Percentiles rank a stretch among this genome's conserved stretches.
These are phyloP conservation scores for Nemotelus pantherinus DNA, from an alignment of 2,888 invertebrate genomes.

Conservation along the genomic window DNA sequence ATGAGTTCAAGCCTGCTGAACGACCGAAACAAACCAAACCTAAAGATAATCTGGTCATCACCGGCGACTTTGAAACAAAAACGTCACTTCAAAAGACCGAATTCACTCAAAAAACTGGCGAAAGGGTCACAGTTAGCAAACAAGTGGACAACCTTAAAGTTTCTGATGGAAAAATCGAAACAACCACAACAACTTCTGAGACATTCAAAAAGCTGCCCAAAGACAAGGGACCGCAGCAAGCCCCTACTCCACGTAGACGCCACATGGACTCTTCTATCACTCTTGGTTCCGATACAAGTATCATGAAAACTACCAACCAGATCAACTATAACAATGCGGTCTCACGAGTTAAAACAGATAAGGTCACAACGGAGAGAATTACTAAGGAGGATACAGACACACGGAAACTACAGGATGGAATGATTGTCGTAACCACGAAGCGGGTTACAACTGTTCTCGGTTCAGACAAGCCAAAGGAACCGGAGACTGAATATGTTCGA, in stretches of 20 bases:
- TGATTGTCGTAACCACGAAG: slow-evolving; percentile 67
- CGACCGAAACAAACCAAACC: slow-evolving; percentile 65
- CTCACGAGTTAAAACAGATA: slow-evolving; percentile 61
- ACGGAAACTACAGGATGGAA: slow-evolving; percentile 67
- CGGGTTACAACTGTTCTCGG: slow-evolving; percentile 65
- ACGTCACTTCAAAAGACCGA: slow-evolving; percentile 60
- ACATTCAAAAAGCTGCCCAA: slow-evolving; percentile 67
- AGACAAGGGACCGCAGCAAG: slow-evolving; percentile 57
- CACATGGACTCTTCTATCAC: slow-evolving; percentile 76
- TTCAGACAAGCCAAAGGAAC: slow-evolving; percentile 59
- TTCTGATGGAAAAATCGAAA: slow-evolving; percentile 67
- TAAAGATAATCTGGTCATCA: slow-evolving; percentile 68
- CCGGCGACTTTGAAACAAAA: slow-evolving; percentile 56
- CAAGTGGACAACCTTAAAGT: slow-evolving; percentile 64
- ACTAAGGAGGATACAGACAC: slow-evolving; percentile 60
- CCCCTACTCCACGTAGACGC: slow-evolving; percentile 66
- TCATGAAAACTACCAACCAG: slow-evolving; percentile 70
- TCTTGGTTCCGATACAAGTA: slow-evolving; percentile 69
- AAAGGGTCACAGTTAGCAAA: slow-evolving; percentile 55
- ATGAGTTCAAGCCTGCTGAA: slow-evolving; percentile 63
- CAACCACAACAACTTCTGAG: slow-evolving; percentile 68
- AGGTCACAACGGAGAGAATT: slow-evolving; percentile 58
- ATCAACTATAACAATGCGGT: slow-evolving; percentile 68
- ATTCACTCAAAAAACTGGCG: slow-evolving; percentile 68
- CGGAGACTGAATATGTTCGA: slow-evolving; percentile 61